Conservation (phyloP, 1,140 invertebrate species). For the Zaprionus taronus region DNA sequence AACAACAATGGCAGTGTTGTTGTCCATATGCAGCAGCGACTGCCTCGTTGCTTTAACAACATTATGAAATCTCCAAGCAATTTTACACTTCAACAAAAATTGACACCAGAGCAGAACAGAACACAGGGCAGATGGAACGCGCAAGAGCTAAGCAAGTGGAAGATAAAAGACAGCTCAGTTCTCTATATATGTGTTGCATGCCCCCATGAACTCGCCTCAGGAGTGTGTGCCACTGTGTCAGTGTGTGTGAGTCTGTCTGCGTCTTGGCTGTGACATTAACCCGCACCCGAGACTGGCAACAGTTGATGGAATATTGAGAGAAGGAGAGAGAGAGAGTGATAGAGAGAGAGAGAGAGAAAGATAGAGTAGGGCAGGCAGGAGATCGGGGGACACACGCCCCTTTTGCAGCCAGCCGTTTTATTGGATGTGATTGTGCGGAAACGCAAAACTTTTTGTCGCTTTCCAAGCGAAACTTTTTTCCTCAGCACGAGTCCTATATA, state of each 20-base stretch:
- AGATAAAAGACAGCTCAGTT: slow-evolving; percentile 72
- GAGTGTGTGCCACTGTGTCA: not conserved
- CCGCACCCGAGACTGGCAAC: slow-evolving; percentile 45
- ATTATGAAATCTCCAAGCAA: slow-evolving; percentile 81
- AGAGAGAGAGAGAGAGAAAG: not conserved
- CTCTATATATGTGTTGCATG: slow-evolving; percentile 38
- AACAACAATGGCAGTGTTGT: not conserved
- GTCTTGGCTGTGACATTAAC: slow-evolving; percentile 70
- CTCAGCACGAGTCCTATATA: slow-evolving; percentile 4
- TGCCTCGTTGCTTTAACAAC: slow-evolving; percentile 61
- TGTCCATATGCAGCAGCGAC: slow-evolving; percentile 62
- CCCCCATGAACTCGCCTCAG: slow-evolving; percentile 20
- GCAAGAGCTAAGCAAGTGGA: slow-evolving; percentile 70
- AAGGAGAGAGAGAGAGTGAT: not conserved
- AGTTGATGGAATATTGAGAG: slow-evolving; percentile 69
- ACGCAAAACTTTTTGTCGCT: slow-evolving; percentile 68
- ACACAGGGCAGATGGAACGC: not conserved
- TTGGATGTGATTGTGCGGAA: slow-evolving; percentile 82
- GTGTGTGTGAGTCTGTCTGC: slow-evolving; percentile 8
- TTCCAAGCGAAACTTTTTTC: slow-evolving; percentile 57
- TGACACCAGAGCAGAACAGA: slow-evolving; percentile 55
- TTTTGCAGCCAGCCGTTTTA: slow-evolving; percentile 74
- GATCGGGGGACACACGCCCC: slow-evolving; percentile 8
- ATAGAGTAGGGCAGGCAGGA: too few relatives aligned
- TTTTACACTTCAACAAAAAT: slow-evolving; percentile 82